Conservation (phyloP, 2,888 invertebrate species). For the Aplocera efformata region DNA sequence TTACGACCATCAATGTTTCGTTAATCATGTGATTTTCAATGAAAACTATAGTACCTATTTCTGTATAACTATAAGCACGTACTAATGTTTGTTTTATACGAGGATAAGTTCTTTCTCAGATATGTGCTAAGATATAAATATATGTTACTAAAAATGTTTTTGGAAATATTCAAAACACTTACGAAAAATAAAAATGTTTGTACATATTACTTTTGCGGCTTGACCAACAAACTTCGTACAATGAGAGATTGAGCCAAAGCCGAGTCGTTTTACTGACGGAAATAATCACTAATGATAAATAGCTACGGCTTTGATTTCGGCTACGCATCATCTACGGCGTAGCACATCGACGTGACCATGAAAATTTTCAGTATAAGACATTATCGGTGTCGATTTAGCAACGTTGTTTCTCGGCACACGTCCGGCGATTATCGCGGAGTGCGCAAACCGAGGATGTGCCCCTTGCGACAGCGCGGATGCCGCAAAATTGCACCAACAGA, state of each 20-base stretch:
- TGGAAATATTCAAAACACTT: no score
- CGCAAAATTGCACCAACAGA: conserved; percentile 65
- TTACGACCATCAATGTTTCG: background rate
- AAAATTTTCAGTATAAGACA: conserved; percentile 42
- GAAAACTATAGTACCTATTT: background rate
- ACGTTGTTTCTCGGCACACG: conserved; percentile 52
- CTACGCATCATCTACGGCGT: conserved; percentile 26
- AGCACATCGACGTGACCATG: conserved; percentile 33
- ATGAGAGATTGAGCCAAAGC: no score
- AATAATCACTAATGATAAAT: conserved; percentile 5
- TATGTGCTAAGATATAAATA: no score
- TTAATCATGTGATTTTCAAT: background rate
- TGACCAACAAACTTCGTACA: no score
- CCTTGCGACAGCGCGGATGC: conserved; percentile 77
- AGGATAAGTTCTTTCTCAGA: no score
- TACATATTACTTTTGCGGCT: no score
- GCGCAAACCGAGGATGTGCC: conserved; percentile 73
- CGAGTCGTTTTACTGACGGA: background rate
- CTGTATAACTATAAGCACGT: no score
- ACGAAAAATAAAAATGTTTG: no score
- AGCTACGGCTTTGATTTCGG: conserved; percentile 3
- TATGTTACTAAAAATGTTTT: no score
- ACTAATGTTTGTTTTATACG: no score
- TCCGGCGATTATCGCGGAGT: conserved; percentile 71
- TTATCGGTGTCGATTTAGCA: conserved; percentile 53